These are phyloP conservation scores for Sebastes hubbsi DNA, from an alignment of 2,797 vertebrate genomes.

Conservation along the genomic window DNA sequence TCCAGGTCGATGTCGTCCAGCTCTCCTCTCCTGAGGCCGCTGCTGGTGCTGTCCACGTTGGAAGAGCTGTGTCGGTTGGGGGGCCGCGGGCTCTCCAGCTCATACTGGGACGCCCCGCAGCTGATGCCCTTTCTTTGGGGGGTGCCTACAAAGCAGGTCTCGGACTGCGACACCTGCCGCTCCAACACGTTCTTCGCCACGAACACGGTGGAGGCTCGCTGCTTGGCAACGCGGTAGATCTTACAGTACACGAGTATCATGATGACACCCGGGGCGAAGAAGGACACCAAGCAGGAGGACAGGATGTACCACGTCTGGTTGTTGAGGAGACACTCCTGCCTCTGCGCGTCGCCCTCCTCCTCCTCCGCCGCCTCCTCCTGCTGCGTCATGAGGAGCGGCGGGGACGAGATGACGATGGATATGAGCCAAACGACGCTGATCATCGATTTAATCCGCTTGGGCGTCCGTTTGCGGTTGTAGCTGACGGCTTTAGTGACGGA, in stretches of 20 bases:
- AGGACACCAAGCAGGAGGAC: constrained; percentile 87
- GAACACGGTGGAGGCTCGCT: constrained; percentile 79
- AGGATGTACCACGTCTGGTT: constrained; percentile 92
- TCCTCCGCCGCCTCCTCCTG: constrained; percentile 21
- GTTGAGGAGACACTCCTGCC: constrained; percentile 83
- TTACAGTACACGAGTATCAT: constrained; percentile 90
- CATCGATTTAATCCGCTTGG: constrained; percentile 83
- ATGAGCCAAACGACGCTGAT: constrained; percentile 86
- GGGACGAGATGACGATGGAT: constrained; percentile 86
- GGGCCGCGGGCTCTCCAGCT: constrained; percentile 61
- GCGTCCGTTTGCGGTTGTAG: constrained; percentile 88
- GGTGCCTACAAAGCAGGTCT: constrained; percentile 71
- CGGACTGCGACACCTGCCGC: constrained; percentile 72
- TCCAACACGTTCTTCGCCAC: constrained; percentile 75
- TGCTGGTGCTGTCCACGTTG: constrained; percentile 52
- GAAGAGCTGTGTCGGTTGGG: constrained; percentile 26
- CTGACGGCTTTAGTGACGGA: constrained; percentile 87
- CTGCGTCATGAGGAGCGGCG: constrained; percentile 82
- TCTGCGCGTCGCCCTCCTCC: not conserved
- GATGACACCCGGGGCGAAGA: constrained; percentile 87
- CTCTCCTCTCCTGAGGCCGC: constrained; percentile 64
- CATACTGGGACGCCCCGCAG: constrained; percentile 38
- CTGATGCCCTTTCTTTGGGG: not conserved
- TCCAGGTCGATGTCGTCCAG: constrained; percentile 82
- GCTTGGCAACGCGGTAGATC: constrained; percentile 87